Conservation (phyloP, 2,797 vertebrate genomes). For the Allobates femoralis region DNA sequence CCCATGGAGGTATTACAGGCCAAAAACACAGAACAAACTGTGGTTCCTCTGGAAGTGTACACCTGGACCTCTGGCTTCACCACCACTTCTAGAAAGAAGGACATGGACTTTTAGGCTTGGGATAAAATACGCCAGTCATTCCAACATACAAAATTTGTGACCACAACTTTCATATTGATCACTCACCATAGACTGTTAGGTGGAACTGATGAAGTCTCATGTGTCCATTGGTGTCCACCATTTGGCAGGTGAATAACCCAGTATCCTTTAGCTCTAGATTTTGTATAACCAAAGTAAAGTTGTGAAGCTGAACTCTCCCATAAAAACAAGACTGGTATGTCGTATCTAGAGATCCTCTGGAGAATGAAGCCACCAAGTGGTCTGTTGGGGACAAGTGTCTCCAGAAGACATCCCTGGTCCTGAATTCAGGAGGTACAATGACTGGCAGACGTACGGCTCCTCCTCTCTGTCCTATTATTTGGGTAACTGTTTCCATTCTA, state of each 20-base stretch:
- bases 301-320: constrained; percentile 66
- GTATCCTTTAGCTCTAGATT: constrained; percentile 64
- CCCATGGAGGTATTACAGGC: constrained; percentile 64
- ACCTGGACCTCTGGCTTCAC: constrained; percentile 66
- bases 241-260: constrained; percentile 67
- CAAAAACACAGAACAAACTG: constrained; percentile 66
- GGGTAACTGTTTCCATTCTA: background rate
- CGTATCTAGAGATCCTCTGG: constrained; percentile 63
- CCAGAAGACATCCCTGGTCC: constrained; percentile 69
- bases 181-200: constrained; percentile 70
- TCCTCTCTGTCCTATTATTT: constrained; percentile 65
- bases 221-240: constrained; percentile 66
- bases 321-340: constrained; percentile 70
- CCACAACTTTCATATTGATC: background rate
- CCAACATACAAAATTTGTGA: background rate
- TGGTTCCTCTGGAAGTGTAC: constrained; percentile 54
- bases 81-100: constrained; percentile 65
- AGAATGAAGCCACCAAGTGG: constrained; percentile 70
- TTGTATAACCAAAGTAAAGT: constrained; percentile 69
- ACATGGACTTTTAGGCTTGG: background rate
- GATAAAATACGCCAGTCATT: background rate
- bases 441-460: constrained; percentile 52
- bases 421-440: constrained; percentile 57
- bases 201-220: constrained; percentile 55
- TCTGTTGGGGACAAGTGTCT: constrained; percentile 65